Evolutionary conservation across 2,888 invertebrate genomes (phyloP).

Genomic region (Antheraea assamensis): DNA sequence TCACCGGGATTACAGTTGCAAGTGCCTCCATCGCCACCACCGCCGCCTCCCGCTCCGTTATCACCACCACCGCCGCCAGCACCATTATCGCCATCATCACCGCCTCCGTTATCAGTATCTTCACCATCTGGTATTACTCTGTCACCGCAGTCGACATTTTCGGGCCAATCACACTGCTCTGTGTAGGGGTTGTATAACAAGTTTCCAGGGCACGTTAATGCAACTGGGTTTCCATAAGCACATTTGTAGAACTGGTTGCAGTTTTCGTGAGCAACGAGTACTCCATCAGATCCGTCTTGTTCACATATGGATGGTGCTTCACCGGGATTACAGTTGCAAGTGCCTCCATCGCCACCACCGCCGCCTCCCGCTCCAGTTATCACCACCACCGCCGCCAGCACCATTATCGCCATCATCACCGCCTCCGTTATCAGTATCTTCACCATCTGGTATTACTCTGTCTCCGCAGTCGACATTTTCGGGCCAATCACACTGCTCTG

Average conservation of each 20-base stretch:
- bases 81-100: conserved; percentile 17
- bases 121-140: conserved; percentile 28
- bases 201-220: conserved; percentile 30
- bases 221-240: conserved; percentile 34
- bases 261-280: conserved; percentile 39
- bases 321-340: conserved; percentile 33
- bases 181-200: conserved; percentile 41
- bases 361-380: conserved; percentile 16
- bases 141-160: conserved; percentile 36
- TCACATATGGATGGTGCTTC: conserved; percentile 39
- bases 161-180: conserved; percentile 41
- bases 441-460: conserved; percentile 30
- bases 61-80: conserved; percentile 22
- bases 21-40: conserved; percentile 20
- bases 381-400: conserved; percentile 18
- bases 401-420: conserved; percentile 26
- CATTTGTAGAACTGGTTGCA: conserved; percentile 45
- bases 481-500: conserved; percentile 42
- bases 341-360: conserved; percentile 22
- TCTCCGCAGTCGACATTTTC: conserved; percentile 42
- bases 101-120: conserved; percentile 18
- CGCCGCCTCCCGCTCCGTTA: conserved; percentile 9
- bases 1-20: conserved; percentile 27
- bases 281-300: conserved; percentile 30
- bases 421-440: conserved; percentile 26